These are phyloP conservation scores for Parazoanthus atlanticus DNA, from an alignment of 92 coral and sea anemone genomes.

Conservation along the genomic window DNA sequence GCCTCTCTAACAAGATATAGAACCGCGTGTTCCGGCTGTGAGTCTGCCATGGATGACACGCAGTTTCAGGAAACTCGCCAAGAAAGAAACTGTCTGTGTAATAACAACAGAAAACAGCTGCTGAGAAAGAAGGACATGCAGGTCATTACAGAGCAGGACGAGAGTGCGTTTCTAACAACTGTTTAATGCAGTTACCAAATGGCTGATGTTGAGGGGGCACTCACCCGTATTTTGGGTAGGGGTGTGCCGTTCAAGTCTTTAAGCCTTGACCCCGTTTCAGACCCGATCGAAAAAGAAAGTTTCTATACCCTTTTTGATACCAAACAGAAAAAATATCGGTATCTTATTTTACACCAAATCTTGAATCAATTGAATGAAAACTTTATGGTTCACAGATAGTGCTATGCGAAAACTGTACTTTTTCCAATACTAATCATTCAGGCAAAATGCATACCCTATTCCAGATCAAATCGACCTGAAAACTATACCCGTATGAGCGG, in stretches of 20 bases:
- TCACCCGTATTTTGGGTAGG: too few relatives aligned
- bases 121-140: neutral
- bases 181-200: neutral
- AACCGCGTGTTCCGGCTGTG: neutral
- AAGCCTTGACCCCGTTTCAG: neutral
- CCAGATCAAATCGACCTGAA: too few relatives aligned
- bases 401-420: too few relatives aligned
- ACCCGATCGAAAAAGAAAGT: neutral
- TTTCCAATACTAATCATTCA: too few relatives aligned
- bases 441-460: too few relatives aligned
- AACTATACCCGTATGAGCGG: too few relatives aligned
- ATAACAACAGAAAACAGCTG: neutral
- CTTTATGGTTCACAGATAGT: too few relatives aligned
- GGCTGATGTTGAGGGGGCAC: neutral
- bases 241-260: too few relatives aligned
- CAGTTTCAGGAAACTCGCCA: neutral
- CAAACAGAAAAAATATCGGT: too few relatives aligned
- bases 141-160: neutral
- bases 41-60: neutral
- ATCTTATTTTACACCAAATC: too few relatives aligned
- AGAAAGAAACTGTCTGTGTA: neutral
- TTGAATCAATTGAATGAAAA: too few relatives aligned
- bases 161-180: neutral
- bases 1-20: neutral
- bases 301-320: too few relatives aligned